Evolutionary conservation across 2,113 vertebrate species (phyloP).

Genomic region (Phoxinus phoxinus): DNA sequence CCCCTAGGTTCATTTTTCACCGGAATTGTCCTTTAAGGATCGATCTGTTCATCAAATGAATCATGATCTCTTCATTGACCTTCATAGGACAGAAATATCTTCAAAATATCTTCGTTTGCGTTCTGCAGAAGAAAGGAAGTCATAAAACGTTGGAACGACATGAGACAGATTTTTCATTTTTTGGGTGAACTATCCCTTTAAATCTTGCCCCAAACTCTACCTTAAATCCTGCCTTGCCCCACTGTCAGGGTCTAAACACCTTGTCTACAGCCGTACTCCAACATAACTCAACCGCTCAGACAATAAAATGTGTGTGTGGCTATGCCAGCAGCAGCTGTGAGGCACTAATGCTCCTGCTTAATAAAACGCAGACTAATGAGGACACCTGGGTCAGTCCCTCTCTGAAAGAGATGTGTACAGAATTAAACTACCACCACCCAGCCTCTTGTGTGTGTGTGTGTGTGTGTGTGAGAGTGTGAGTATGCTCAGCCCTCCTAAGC

Average conservation of each 20-base stretch:
- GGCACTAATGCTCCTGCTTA: slow-evolving; percentile 51
- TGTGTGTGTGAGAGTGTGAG: slow-evolving; percentile 30
- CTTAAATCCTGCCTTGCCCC: slow-evolving; percentile 7
- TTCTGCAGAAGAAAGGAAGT: neutral
- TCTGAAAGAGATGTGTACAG: slow-evolving; percentile 44
- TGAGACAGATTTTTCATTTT: neutral
- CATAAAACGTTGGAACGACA: neutral
- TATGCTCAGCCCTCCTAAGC: neutral
- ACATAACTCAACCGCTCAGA: slow-evolving; percentile 24
- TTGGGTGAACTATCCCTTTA: neutral
- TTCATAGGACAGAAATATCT: neutral
- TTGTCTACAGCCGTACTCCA: neutral
- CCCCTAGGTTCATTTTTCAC: too few relatives aligned
- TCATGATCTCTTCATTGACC: neutral
- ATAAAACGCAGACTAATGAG: slow-evolving; percentile 67
- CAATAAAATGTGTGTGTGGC: slow-evolving; percentile 9
- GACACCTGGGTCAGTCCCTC: slow-evolving; percentile 66
- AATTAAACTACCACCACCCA: slow-evolving; percentile 45
- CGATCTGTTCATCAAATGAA: neutral
- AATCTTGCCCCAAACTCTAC: neutral
- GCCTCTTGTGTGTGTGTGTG: slow-evolving; percentile 39
- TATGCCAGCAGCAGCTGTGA: slow-evolving; percentile 46
- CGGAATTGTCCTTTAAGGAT: too few relatives aligned
- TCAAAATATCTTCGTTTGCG: neutral
- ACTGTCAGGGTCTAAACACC: slow-evolving; percentile 32